Percentiles rank a stretch among this genome's conserved stretches.
These are phyloP conservation scores for Adoxophyes honmai DNA, from an alignment of 1,140 invertebrate species.

Conservation along the genomic window DNA sequence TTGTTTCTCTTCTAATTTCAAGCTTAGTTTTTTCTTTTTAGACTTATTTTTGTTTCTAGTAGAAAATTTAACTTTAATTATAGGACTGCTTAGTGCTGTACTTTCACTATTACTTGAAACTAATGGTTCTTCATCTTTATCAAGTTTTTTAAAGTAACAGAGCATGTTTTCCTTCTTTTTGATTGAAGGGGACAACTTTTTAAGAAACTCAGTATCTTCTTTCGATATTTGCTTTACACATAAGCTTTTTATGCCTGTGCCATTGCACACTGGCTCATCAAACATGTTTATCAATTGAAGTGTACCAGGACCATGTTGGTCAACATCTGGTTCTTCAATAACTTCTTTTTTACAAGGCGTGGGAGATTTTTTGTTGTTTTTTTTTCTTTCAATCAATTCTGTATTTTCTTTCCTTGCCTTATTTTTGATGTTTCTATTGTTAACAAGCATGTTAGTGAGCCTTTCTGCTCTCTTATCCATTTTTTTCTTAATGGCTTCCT, in stretches of 20 bases:
- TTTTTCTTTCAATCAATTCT: slow-evolving; percentile 24
- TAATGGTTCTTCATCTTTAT: slow-evolving; percentile 31
- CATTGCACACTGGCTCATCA: slow-evolving; percentile 21
- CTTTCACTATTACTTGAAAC: slow-evolving; percentile 21
- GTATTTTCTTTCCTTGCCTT: slow-evolving; percentile 14
- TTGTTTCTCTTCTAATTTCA: slow-evolving; percentile 19
- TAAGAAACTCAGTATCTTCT: slow-evolving; percentile 62
- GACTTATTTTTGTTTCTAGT: slow-evolving; percentile 42
- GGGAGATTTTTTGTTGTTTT: slow-evolving; percentile 10
- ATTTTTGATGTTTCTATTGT: slow-evolving; percentile 14
- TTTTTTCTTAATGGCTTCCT: slow-evolving; percentile 73
- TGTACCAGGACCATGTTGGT: not conserved
- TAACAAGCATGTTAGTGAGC: slow-evolving; percentile 70
- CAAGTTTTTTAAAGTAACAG: slow-evolving; percentile 75
- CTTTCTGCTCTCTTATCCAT: slow-evolving; percentile 78
- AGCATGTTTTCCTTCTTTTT: slow-evolving; percentile 78
- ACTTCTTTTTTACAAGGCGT: not conserved
- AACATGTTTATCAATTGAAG: slow-evolving; percentile 47
- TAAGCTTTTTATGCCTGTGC: slow-evolving; percentile 18
- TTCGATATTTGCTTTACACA: slow-evolving; percentile 31
- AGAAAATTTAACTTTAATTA: slow-evolving; percentile 56
- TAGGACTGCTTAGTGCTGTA: slow-evolving; percentile 23
- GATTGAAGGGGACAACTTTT: slow-evolving; percentile 74
- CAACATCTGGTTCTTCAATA: not conserved
- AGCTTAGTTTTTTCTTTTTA: slow-evolving; percentile 39